Conservation (phyloP, 2,888 invertebrate genomes). For the Neoitamus cyanurus region DNA sequence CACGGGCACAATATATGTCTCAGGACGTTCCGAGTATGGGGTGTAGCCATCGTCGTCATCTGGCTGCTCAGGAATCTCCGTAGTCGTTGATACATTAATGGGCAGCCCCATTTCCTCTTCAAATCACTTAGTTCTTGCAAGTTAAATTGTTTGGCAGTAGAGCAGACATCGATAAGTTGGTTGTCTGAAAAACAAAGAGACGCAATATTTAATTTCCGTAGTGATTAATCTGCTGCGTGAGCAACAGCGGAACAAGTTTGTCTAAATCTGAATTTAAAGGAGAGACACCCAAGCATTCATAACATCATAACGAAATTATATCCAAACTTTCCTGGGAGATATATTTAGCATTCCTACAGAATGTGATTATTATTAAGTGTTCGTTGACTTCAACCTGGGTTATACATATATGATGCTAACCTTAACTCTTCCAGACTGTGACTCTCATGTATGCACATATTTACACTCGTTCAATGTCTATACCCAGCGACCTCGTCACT, state of each 20-base stretch:
- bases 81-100: not conserved
- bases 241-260: no score
- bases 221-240: no score
- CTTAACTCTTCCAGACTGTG: no score
- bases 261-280: not conserved
- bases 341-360: not conserved
- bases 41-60: conserved; percentile 62
- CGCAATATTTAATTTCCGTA: not conserved
- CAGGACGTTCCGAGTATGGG: conserved; percentile 80
- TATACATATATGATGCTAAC: not conserved
- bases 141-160: not conserved
- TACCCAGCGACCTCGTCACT: not conserved
- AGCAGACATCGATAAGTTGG: not conserved
- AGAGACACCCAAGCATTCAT: no score
- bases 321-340: not conserved
- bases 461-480: not conserved
- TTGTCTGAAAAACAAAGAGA: not conserved
- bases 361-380: not conserved
- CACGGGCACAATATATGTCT: conserved; percentile 88
- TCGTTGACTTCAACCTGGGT: not conserved
- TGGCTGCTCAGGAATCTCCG: not conserved
- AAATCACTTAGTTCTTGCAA: not conserved
- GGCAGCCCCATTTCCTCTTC: not conserved
- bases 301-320: not conserved
- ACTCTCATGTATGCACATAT: no score